These are phyloP conservation scores for Urosaurus nigricauda DNA, from an alignment of 2,797 vertebrate species.

Conservation along the genomic window DNA sequence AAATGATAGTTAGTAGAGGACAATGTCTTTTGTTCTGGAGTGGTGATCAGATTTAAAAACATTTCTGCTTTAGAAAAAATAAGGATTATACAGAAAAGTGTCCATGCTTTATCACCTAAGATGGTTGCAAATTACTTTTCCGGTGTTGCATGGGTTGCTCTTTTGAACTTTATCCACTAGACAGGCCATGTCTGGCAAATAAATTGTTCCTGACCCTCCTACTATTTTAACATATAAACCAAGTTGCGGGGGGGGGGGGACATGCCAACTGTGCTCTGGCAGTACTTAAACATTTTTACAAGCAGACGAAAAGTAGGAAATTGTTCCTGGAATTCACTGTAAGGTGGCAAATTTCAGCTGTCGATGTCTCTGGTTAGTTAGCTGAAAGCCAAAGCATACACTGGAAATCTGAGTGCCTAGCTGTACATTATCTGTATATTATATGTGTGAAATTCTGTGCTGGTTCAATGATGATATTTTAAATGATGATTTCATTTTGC, in stretches of 20 bases:
- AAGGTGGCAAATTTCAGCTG: rapidly evolving
- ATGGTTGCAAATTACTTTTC: neutral
- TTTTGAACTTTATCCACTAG: neutral
- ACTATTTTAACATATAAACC: neutral
- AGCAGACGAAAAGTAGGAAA: constrained; percentile 44
- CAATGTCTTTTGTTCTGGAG: neutral
- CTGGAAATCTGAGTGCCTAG: rapidly evolving
- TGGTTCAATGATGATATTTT: neutral
- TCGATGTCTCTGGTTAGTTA: rapidly evolving
- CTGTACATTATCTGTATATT: neutral
- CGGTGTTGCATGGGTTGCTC: neutral
- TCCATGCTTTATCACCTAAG: neutral
- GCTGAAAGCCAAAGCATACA: neutral
- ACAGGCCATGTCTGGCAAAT: neutral
- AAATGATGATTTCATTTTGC: neutral
- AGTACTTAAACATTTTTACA: neutral
- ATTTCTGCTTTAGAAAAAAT: neutral
- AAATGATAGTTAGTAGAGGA: neutral
- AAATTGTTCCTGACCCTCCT: neutral
- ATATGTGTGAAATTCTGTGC: neutral
- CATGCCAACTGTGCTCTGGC: neutral
- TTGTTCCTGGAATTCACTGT: neutral
- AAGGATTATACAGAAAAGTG: neutral
- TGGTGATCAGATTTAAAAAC: neutral
- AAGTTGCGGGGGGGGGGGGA: too few relatives aligned